A percentile compares a stretch with the other conserved stretches of the same genome.
Evolutionary conservation across 2,888 invertebrate species (phyloP).

Genomic region (Mesoligia furuncula): DNA sequence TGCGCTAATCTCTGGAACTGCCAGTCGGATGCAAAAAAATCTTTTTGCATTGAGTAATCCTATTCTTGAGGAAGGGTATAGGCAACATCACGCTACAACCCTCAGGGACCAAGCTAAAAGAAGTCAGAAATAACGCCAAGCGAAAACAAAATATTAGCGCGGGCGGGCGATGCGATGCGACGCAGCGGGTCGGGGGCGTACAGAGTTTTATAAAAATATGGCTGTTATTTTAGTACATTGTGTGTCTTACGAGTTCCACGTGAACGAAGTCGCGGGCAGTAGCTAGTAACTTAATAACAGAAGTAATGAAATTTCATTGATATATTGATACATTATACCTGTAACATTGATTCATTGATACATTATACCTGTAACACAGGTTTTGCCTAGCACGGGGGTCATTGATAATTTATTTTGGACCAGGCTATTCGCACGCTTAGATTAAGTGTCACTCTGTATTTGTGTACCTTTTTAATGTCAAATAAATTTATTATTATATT

Average conservation of each 20-base stretch:
- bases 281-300: background rate
- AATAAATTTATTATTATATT: too few relatives aligned
- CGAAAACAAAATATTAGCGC: background rate
- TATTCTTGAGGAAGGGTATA: background rate
- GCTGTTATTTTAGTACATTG: too few relatives aligned
- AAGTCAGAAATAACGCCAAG: background rate
- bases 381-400: too few relatives aligned
- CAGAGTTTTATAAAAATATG: too few relatives aligned
- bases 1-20: background rate
- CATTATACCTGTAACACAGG: too few relatives aligned
- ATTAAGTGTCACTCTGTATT: too few relatives aligned
- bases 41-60: background rate
- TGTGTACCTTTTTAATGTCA: too few relatives aligned
- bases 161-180: background rate
- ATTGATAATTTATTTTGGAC: too few relatives aligned
- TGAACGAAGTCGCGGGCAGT: background rate
- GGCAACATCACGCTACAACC: background rate
- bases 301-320: too few relatives aligned
- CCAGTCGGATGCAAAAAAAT: background rate
- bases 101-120: background rate
- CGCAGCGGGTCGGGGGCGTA: background rate
- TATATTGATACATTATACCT: too few relatives aligned
- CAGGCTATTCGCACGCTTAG: too few relatives aligned
- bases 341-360: too few relatives aligned
- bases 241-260: background rate